Percentiles rank a stretch among this genome's conserved stretches.
Evolutionary conservation across 2,888 invertebrate genomes (phyloP).

Genomic region (Archips crataeganus): DNA sequence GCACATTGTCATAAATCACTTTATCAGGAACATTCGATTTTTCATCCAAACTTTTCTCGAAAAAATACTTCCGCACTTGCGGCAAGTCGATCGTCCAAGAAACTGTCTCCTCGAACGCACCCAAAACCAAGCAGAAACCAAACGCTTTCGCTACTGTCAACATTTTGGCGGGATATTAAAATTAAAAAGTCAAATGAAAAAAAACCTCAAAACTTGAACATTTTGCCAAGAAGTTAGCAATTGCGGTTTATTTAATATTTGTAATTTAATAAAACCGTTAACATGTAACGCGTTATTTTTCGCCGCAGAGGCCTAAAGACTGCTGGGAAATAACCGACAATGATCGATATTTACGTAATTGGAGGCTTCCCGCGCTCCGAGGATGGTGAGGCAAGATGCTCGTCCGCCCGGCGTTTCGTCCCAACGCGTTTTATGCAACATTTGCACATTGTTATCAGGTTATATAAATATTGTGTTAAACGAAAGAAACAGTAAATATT

Average conservation of each 20-base stretch:
- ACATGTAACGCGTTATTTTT: conserved; percentile 51
- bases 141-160: conserved; percentile 44
- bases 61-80: conserved; percentile 64
- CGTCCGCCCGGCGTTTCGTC: conserved; percentile 18
- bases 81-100: conserved; percentile 76
- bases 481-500: background rate
- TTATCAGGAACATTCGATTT: conserved; percentile 43
- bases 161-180: conserved; percentile 26
- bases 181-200: background rate
- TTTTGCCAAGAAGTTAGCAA: conserved; percentile 19
- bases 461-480: conserved; percentile 6
- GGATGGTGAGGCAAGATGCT: conserved; percentile 58
- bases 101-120: conserved; percentile 55
- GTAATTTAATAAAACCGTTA: conserved; percentile 28
- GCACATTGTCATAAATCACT: conserved; percentile 56
- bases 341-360: conserved; percentile 66
- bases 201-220: background rate
- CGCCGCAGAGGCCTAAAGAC: conserved; percentile 45
- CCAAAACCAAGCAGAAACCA: conserved; percentile 49
- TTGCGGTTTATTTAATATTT: conserved; percentile 3
- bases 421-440: background rate
- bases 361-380: conserved; percentile 69
- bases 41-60: conserved; percentile 53
- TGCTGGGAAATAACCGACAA: conserved; percentile 55
- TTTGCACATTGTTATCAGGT: conserved; percentile 1